Evolutionary conservation across 2,888 invertebrate species (phyloP), one percentile per base, ranked within the genome.

Genomic region (Drosophila mettleri): DNA sequence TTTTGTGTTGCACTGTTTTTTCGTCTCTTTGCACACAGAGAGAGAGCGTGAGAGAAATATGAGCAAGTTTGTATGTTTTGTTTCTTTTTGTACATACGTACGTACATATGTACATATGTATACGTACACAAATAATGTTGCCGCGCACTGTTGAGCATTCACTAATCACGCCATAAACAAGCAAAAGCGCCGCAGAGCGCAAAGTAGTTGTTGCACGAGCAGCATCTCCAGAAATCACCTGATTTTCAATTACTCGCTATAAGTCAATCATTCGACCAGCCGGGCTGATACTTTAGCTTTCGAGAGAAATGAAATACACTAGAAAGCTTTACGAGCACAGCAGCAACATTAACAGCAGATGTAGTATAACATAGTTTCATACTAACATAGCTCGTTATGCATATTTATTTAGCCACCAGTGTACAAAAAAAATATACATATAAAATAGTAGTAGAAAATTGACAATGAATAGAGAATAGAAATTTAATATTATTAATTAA

Each of bases 141-240:
- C 48, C 57, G 51, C 57, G 49, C 61, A 58, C 48, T 54, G 57
- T 57, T 45, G 36, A 24, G 48, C 60, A 65, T 45, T 29, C 27
- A 62, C 43, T 54, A 59, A 76, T 78, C 74, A 75, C 74, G 78
- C 77, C 78, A 71, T 62, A 72, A 48, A 24, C 55, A 53, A 53
- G 49, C 29, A 45, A 48, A 33, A 48, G 16, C 24, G 49, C 41
- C 48, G 48, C 58, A 48, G 60, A 69, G 59, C 65, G 75, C 74
- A 71, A 70, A 78, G 74, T 74, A 70, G 63, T 63, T 63, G 54
- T 53, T 60, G 64, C 57, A 67, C 49, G 62, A 51, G 59, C 67
- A 86, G 74, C 80, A 72, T 61, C 64, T 71, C 80, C 78, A 83
- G 77, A 86, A 88, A 91, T 90, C 90, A 90, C 91, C 90, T 90